Conservation (phyloP, 2,797 vertebrate genomes). For the Labroides dimidiatus region DNA sequence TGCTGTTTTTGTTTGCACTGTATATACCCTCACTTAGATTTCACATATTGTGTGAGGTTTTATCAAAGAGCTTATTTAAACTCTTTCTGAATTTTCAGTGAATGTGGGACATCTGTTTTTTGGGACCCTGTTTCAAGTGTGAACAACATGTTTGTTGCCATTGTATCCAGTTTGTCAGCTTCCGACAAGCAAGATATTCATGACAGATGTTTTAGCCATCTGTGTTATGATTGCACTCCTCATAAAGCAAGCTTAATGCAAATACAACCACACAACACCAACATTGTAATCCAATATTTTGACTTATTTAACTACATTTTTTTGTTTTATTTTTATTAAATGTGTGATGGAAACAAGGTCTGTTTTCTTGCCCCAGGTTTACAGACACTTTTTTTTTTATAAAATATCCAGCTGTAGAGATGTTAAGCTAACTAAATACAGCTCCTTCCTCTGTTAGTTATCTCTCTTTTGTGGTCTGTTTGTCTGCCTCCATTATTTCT, state of each 20-base stretch:
- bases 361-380: no score
- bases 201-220: constrained; percentile 17
- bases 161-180: not conserved
- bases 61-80: not conserved
- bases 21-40: not conserved
- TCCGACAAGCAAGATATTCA: not conserved
- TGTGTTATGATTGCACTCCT: not conserved
- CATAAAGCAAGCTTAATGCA: not conserved
- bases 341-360: not conserved
- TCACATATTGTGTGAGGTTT: not conserved
- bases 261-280: not conserved
- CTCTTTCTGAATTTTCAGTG: no score
- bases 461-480: no score
- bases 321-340: no score
- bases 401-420: no score
- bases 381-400: no score
- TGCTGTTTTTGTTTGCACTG: no score
- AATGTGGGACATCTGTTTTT: not conserved
- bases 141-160: not conserved
- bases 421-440: no score
- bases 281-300: not conserved
- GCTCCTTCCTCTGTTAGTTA: no score
- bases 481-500: no score
- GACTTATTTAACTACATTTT: not conserved
- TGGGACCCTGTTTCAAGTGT: not conserved